A percentile compares a stretch with the other conserved stretches of the same genome.
Evolutionary conservation across 1,140 invertebrate genomes (phyloP).

Genomic region (Hycleus phaleratus): DNA sequence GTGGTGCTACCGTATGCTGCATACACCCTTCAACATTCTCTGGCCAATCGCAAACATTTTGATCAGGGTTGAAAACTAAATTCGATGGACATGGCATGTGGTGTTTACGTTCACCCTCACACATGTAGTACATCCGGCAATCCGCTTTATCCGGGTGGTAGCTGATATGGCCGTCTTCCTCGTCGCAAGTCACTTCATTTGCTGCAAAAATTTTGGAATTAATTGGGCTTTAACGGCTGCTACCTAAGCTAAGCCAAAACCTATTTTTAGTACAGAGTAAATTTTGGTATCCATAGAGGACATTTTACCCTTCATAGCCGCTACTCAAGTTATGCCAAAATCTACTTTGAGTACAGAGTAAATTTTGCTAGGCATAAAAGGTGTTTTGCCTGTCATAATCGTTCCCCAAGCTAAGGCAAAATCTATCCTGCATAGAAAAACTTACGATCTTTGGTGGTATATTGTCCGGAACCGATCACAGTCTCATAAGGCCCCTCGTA

Average conservation of each 20-base stretch:
- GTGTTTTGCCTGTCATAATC: no score
- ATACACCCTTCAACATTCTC: slow-evolving; percentile 87
- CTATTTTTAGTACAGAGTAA: no score
- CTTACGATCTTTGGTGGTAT: slow-evolving; percentile 83
- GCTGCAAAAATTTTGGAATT: slow-evolving; percentile 47
- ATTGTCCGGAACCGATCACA: slow-evolving; percentile 59
- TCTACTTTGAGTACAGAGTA: no score
- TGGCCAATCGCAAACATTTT: slow-evolving; percentile 94
- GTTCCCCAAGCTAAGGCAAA: neutral
- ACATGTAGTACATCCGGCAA: slow-evolving; percentile 93
- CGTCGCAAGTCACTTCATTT: slow-evolving; percentile 81
- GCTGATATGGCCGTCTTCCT: slow-evolving; percentile 88
- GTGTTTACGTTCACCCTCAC: slow-evolving; percentile 89
- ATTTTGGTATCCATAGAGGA: no score
- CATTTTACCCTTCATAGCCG: no score
- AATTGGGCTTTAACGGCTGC: neutral
- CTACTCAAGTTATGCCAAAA: no score
- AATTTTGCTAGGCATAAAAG: no score
- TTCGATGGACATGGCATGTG: slow-evolving; percentile 96
- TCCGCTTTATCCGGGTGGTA: slow-evolving; percentile 86
- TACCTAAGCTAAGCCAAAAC: neutral
- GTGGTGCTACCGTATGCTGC: slow-evolving; percentile 71
- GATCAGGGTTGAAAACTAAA: slow-evolving; percentile 86
- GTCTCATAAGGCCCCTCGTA: slow-evolving; percentile 82
- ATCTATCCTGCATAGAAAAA: slow-evolving; percentile 22